phyloP scores from a whole-genome alignment of 1,140 invertebrate species.

The Papilio polytes region DNA sequence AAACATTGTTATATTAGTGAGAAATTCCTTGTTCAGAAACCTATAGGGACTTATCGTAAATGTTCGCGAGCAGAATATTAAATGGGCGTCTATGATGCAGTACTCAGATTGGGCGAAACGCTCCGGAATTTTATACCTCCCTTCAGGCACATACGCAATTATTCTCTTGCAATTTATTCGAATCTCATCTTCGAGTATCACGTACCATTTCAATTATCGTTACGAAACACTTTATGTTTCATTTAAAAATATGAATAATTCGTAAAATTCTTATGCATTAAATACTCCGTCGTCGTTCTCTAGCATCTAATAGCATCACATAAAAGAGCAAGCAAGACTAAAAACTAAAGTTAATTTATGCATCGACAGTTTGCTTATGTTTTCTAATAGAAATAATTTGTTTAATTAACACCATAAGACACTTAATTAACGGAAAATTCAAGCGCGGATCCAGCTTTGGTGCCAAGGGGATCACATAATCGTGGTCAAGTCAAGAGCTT shows the following conservation, averaged over 20 bases:
- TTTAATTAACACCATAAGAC: not conserved
- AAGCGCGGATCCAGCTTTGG: no score
- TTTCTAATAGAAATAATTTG: no score
- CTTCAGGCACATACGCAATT: slow-evolving; percentile 34
- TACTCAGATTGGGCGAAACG: slow-evolving; percentile 31
- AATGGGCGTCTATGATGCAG: slow-evolving; percentile 35
- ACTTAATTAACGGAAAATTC: not conserved
- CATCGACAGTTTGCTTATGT: no score
- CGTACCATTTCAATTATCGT: slow-evolving; percentile 37
- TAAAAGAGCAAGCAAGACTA: no score
- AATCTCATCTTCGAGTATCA: slow-evolving; percentile 27
- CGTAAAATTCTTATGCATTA: not conserved
- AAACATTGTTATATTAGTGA: not conserved
- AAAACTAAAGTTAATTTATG: no score
- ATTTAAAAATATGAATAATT: slow-evolving; percentile 6
- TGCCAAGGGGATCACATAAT: no score
- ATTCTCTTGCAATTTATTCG: slow-evolving; percentile 35
- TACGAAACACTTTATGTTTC: not conserved
- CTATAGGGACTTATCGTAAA: slow-evolving; percentile 33
- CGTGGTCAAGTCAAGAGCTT: no score
- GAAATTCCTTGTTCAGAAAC: slow-evolving; percentile 21
- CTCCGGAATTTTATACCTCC: slow-evolving; percentile 30
- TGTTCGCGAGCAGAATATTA: slow-evolving; percentile 33
- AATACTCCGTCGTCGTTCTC: no score
- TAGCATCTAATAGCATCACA: no score